Conservation (phyloP, 2,797 vertebrate genomes). For the Agapornis canus region DNA sequence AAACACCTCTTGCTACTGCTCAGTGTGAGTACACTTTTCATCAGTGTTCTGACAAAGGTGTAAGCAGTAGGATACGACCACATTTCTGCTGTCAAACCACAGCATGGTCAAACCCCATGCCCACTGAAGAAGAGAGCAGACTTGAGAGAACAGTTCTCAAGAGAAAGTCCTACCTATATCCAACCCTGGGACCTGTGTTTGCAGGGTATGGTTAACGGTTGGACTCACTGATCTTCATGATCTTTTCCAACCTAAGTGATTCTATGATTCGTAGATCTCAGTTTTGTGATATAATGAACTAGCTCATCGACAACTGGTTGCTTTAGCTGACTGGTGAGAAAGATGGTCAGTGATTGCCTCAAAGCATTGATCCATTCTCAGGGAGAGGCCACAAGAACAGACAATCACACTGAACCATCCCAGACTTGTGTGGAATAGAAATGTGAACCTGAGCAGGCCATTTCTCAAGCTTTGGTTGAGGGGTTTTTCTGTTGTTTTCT, state of each 20-base stretch:
- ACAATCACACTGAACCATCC: not conserved
- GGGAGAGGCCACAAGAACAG: not conserved
- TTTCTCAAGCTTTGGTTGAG: not conserved
- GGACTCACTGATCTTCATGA: not conserved
- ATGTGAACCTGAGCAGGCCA: not conserved
- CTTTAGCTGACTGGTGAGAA: not conserved
- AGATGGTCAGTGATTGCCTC: not conserved
- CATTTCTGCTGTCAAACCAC: constrained; percentile 7
- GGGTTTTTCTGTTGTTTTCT: not conserved
- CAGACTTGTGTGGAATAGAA: not conserved
- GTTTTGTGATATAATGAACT: not conserved
- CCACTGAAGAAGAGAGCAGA: not conserved
- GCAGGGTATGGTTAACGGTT: not conserved
- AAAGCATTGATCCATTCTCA: not conserved
- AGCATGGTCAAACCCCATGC: not conserved
- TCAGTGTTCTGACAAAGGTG: constrained; percentile 31
- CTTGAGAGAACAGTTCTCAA: not conserved
- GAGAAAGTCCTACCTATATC: not conserved
- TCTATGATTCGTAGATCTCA: not conserved
- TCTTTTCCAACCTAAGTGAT: not conserved
- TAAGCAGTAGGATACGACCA: constrained; percentile 11
- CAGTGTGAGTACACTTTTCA: constrained; percentile 4
- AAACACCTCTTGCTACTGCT: constrained; percentile 56
- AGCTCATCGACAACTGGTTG: not conserved
- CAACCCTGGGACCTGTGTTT: not conserved